Evolutionary conservation across 2,888 invertebrate genomes (phyloP).

Genomic region (Alitta virens): DNA sequence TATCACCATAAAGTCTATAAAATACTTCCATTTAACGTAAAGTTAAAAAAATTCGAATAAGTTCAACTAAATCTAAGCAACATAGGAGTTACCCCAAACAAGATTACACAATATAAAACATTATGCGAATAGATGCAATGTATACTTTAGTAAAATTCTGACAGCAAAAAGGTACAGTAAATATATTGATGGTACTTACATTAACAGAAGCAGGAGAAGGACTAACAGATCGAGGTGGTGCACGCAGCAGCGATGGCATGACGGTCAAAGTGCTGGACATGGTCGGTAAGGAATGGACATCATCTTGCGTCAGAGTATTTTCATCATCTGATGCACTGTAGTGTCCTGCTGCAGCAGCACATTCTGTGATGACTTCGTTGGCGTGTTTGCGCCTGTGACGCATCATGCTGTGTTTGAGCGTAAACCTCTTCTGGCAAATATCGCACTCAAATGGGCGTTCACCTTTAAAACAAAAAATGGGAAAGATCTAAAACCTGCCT

Average conservation of each 20-base stretch:
- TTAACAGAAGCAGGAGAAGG: neutral
- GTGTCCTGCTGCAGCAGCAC: constrained; percentile 24
- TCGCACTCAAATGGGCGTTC: constrained; percentile 90
- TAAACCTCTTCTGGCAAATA: constrained; percentile 82
- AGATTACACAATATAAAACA: too few relatives aligned
- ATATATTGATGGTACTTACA: too few relatives aligned
- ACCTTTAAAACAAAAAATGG: constrained; percentile 35
- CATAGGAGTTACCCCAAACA: too few relatives aligned
- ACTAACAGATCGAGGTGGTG: neutral
- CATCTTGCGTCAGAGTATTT: too few relatives aligned
- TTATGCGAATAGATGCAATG: too few relatives aligned
- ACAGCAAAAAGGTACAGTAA: too few relatives aligned
- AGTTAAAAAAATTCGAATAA: neutral
- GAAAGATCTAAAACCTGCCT: too few relatives aligned
- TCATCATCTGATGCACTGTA: constrained; percentile 42
- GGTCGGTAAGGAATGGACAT: too few relatives aligned
- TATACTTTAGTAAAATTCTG: neutral
- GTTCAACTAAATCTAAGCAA: neutral
- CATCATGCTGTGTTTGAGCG: constrained; percentile 91
- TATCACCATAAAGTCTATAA: too few relatives aligned
- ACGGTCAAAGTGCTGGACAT: neutral
- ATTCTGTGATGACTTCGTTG: neutral
- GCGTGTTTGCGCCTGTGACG: constrained; percentile 84
- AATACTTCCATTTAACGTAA: too few relatives aligned
- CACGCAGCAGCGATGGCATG: neutral